Evolutionary conservation across 2,888 invertebrate species (phyloP).

Genomic region (Drosophila lutescens): DNA sequence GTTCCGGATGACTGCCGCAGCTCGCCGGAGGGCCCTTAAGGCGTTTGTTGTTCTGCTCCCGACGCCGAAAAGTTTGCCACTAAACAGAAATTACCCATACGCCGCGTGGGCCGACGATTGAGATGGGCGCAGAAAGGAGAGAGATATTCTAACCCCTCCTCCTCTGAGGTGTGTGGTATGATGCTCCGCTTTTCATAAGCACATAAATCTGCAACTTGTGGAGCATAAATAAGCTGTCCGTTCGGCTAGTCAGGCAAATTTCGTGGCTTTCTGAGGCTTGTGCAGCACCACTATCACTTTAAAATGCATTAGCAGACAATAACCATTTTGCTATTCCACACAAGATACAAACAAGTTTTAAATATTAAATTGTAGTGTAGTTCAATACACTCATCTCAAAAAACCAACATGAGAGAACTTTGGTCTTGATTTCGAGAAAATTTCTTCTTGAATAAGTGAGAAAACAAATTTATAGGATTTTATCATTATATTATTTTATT

Average conservation of each 20-base stretch:
- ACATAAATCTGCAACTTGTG: slow-evolving; percentile 70
- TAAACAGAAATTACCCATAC: slow-evolving; percentile 77
- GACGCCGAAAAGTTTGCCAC: slow-evolving; percentile 61
- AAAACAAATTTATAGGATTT: too few species aligned
- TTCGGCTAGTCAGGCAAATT: slow-evolving; percentile 20
- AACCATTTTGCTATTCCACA: slow-evolving; percentile 42
- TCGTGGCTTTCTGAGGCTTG: slow-evolving; percentile 30
- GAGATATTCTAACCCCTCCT: neutral
- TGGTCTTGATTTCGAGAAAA: too few species aligned
- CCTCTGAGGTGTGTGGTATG: slow-evolving; percentile 27
- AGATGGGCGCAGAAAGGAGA: slow-evolving; percentile 25
- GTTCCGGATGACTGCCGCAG: slow-evolving; percentile 8
- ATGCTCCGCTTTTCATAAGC: slow-evolving; percentile 56
- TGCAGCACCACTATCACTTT: slow-evolving; percentile 49
- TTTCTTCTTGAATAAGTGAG: too few species aligned
- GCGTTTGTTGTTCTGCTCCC: slow-evolving; percentile 67
- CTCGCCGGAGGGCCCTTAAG: slow-evolving; percentile 72
- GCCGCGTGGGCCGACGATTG: slow-evolving; percentile 71
- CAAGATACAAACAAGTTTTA: neutral
- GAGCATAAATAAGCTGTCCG: slow-evolving; percentile 62
- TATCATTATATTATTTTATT: too few species aligned
- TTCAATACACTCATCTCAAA: neutral
- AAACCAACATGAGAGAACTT: too few species aligned
- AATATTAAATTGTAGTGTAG: neutral
- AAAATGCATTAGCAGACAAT: slow-evolving; percentile 66